Conservation (phyloP, 2,797 vertebrate species). For the Ptychadena robeensis region DNA sequence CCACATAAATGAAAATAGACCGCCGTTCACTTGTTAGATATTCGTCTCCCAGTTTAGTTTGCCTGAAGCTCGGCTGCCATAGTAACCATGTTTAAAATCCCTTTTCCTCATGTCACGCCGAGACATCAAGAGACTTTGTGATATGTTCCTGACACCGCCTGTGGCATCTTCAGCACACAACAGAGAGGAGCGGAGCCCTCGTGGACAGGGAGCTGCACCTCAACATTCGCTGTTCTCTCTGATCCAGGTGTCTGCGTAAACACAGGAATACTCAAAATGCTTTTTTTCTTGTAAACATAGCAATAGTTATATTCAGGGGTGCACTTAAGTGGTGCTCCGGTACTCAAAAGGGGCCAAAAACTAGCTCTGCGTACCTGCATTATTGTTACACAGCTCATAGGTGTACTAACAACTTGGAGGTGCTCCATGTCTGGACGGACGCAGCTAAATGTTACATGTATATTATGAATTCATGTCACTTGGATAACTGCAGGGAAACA, state of each 20-base stretch:
- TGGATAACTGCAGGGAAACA: no score
- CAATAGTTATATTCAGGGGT: no score
- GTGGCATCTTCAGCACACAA: conserved; percentile 25
- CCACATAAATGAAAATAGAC: conserved; percentile 9
- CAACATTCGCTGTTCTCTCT: no score
- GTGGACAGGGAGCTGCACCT: background rate
- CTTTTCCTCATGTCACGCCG: conserved; percentile 12
- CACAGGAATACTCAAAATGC: no score
- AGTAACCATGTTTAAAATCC: conserved; percentile 35
- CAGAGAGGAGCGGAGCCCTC: conserved; percentile 11
- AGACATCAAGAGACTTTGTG: conserved; percentile 27
- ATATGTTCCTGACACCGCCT: conserved; percentile 27
- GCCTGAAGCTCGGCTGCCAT: conserved; percentile 53
- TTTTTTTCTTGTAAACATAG: background rate
- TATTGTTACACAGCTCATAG: no score
- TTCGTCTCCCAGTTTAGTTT: conserved; percentile 20
- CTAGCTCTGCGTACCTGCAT: no score
- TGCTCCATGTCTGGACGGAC: no score
- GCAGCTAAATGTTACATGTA: no score
- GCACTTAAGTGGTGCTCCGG: no score
- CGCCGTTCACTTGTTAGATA: conserved; percentile 8
- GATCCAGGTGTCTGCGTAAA: background rate
- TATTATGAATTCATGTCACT: no score
- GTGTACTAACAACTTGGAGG: no score
- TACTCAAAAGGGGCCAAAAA: no score